A percentile compares a stretch with the other conserved stretches of the same genome.
These are phyloP conservation scores for Tenthredo distinguenda DNA, from an alignment of 2,888 invertebrate genomes.

Conservation along the genomic window DNA sequence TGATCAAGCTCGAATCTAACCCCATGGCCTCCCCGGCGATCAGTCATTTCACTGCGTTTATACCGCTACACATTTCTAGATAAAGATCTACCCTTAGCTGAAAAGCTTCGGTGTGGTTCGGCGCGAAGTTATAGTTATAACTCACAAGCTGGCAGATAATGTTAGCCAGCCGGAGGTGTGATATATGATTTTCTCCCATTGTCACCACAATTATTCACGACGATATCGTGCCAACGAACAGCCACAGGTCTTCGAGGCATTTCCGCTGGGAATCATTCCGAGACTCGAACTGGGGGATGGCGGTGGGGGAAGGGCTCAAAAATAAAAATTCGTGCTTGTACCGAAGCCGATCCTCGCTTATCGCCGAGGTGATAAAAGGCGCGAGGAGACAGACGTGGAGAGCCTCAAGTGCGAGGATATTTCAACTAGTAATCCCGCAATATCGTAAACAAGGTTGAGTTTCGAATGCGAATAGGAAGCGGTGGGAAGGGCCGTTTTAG, in stretches of 20 bases:
- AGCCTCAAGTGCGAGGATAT: conserved; percentile 77
- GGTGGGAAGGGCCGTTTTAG: conserved; percentile 60
- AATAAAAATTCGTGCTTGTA: not conserved
- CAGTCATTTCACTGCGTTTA: conserved; percentile 64
- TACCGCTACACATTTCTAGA: conserved; percentile 65
- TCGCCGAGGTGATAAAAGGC: not conserved
- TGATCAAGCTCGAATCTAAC: conserved; percentile 48
- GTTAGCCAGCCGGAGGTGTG: conserved; percentile 62
- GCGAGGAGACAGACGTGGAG: not conserved
- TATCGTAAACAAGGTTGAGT: conserved; percentile 75
- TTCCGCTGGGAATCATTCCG: conserved; percentile 70
- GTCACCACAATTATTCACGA: conserved; percentile 75
- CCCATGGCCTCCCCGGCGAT: conserved; percentile 59
- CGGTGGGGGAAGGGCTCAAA: not conserved
- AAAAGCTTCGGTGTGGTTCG: not conserved
- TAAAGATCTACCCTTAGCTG: conserved; percentile 75
- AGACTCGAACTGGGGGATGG: not conserved
- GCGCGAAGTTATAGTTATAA: conserved; percentile 62
- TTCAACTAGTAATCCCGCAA: conserved; percentile 76
- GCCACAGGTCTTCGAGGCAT: conserved; percentile 56
- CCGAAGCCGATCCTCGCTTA: not conserved
- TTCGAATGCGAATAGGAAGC: conserved; percentile 36
- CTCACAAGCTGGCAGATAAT: conserved; percentile 73
- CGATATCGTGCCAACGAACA: conserved; percentile 66
- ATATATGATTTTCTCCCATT: conserved; percentile 71